Conservation (phyloP, 2,888 invertebrate species). For the Synanthedon formicaeformis region DNA sequence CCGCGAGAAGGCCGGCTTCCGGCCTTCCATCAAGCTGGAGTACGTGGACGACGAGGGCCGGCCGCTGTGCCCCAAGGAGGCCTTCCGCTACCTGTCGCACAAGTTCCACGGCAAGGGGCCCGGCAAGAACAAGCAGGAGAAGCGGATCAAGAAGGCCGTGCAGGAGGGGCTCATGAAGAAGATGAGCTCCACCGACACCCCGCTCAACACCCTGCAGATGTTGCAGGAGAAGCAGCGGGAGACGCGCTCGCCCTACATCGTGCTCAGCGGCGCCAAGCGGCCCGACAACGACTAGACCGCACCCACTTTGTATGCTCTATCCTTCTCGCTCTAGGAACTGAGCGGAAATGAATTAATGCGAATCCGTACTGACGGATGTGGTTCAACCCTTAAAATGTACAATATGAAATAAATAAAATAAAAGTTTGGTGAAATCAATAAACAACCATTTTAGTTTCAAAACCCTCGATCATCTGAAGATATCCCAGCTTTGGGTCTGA, state of each 20-base stretch:
- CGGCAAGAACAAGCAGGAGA: conserved; percentile 98
- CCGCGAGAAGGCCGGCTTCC: conserved; percentile 89
- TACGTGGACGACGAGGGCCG: conserved; percentile 98
- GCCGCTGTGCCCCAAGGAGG: conserved; percentile 93
- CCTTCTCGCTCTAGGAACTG: no score
- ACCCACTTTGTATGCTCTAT: not conserved
- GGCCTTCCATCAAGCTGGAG: conserved; percentile 94
- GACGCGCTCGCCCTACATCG: conserved; percentile 91
- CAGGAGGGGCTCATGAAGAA: conserved; percentile 96
- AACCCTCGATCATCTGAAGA: no score
- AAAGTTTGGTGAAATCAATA: no score
- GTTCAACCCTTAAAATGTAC: no score
- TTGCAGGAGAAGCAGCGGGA: conserved; percentile 96
- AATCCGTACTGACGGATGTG: no score
- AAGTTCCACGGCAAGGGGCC: conserved; percentile 99
- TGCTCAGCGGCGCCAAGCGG: conserved; percentile 88
- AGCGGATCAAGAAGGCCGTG: conserved; percentile 92
- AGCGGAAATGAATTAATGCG: no score
- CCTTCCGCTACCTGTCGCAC: conserved; percentile 95
- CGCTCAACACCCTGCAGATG: conserved; percentile 93
- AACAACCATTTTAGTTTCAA: no score
- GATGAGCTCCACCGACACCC: conserved; percentile 98
- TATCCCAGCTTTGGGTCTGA: no score
- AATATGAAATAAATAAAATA: no score
- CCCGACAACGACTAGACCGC: conserved; percentile 28